Evolutionary conservation across 1,140 invertebrate genomes (phyloP).

Genomic region (Tyrophagus putrescentiae): DNA sequence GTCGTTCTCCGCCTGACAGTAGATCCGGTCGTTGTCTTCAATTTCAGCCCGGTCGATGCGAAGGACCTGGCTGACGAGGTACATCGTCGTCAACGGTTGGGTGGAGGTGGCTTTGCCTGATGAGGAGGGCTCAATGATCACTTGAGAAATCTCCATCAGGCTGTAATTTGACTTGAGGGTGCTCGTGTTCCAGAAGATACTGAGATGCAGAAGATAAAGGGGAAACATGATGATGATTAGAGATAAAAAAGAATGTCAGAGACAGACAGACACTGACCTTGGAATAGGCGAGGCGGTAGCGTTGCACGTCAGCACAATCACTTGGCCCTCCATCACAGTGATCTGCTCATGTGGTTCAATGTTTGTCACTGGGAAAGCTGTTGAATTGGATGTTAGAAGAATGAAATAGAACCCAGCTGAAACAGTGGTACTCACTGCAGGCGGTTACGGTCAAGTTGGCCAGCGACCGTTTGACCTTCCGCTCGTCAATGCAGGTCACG

Average conservation of each 20-base stretch:
- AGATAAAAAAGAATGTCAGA: background rate
- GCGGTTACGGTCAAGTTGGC: slow-evolving; percentile 17
- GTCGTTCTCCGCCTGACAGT: slow-evolving; percentile 25
- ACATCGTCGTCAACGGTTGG: background rate
- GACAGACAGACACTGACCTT: background rate
- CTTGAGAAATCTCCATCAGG: slow-evolving; percentile 22
- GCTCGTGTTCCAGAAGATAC: background rate
- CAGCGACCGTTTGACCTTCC: background rate
- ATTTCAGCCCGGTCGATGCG: slow-evolving; percentile 5
- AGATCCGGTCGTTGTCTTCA: slow-evolving; percentile 23
- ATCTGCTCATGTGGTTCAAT: slow-evolving; percentile 11
- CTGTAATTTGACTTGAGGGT: slow-evolving; percentile 6
- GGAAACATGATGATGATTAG: background rate
- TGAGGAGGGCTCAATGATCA: slow-evolving; percentile 10
- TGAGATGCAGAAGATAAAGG: background rate
- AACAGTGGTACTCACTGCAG: slow-evolving; percentile 20
- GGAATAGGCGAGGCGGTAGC: slow-evolving; percentile 23
- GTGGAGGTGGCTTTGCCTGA: background rate
- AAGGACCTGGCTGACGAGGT: slow-evolving; percentile 18
- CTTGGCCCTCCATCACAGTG: slow-evolving; percentile 24
- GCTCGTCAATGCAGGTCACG: slow-evolving; percentile 22
- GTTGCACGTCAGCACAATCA: slow-evolving; percentile 22
- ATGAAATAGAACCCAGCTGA: slow-evolving; percentile 20
- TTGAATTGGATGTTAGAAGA: slow-evolving; percentile 23
- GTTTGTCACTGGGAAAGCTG: background rate